phyloP scores from a whole-genome alignment of 2,888 invertebrate species.

The Sipunculus nudus region DNA sequence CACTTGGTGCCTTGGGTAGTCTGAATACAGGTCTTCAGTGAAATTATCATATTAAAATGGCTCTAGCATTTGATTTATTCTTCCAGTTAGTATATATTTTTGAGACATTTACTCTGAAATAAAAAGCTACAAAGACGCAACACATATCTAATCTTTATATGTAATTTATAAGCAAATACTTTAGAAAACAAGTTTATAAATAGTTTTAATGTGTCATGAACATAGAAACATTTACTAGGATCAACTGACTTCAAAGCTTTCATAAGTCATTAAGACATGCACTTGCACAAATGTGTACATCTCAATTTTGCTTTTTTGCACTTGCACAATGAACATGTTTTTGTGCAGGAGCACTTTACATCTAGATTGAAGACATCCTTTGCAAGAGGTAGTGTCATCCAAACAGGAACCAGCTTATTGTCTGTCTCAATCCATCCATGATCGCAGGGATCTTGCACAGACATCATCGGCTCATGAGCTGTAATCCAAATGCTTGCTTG shows the following conservation, averaged over 20 bases:
- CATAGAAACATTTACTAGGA: too few relatives aligned
- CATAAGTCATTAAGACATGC: too few relatives aligned
- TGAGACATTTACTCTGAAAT: not conserved
- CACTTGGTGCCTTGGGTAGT: too few relatives aligned
- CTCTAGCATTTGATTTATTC: too few relatives aligned
- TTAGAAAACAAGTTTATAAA: too few relatives aligned
- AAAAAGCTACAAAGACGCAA: not conserved
- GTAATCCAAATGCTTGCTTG: conserved; percentile 24
- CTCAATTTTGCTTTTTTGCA: conserved; percentile 11
- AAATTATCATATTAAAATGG: too few relatives aligned
- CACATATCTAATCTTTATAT: not conserved
- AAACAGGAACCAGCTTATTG: conserved; percentile 22
- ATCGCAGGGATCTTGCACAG: conserved; percentile 12
- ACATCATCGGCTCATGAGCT: conserved; percentile 17
- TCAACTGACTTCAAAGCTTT: too few relatives aligned
- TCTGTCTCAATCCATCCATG: conserved; percentile 23
- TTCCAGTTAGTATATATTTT: not conserved
- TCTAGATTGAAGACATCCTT: conserved; percentile 19
- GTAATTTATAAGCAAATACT: too few relatives aligned
- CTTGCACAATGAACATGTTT: conserved; percentile 15
- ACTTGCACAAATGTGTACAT: not conserved
- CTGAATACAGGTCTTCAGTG: too few relatives aligned
- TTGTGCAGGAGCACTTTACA: conserved; percentile 17
- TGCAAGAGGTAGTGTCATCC: conserved; percentile 16
- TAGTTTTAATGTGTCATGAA: too few relatives aligned